Evolutionary conservation across 1,140 invertebrate genomes (phyloP).

Genomic region (Drosophila tropicalis): DNA sequence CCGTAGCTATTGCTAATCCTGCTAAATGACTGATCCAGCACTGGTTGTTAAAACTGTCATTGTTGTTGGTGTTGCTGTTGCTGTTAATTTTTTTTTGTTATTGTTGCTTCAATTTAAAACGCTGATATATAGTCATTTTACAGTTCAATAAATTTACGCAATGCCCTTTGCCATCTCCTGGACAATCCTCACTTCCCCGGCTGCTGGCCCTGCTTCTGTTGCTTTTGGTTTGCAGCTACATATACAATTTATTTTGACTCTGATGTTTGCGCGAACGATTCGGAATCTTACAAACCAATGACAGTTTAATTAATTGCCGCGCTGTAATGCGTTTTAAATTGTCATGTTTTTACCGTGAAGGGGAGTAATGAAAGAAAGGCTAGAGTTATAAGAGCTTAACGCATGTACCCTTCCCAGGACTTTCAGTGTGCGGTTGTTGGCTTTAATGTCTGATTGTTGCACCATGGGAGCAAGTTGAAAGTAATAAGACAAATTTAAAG

Average conservation of each 20-base stretch:
- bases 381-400: not conserved
- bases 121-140: slow-evolving; percentile 81
- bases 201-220: not conserved
- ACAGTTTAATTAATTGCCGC: slow-evolving; percentile 81
- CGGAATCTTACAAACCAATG: slow-evolving; percentile 77
- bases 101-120: slow-evolving; percentile 75
- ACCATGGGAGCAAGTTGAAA: no score
- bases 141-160: slow-evolving; percentile 80
- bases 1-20: no score
- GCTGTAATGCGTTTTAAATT: slow-evolving; percentile 82
- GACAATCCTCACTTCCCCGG: slow-evolving; percentile 16
- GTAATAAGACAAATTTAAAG: no score
- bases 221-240: not conserved
- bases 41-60: not conserved
- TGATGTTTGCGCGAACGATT: slow-evolving; percentile 67
- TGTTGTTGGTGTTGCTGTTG: slow-evolving; percentile 42
- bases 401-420: not conserved
- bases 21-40: no score
- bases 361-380: slow-evolving; percentile 33
- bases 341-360: slow-evolving; percentile 73
- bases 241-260: slow-evolving; percentile 66
- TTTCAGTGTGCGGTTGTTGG: not conserved
- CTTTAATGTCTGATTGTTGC: no score
- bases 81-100: slow-evolving; percentile 38
- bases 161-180: slow-evolving; percentile 38